Evolutionary conservation across 2,113 vertebrate genomes (phyloP), one percentile per base, ranked within the genome.

Genomic region (Dermatemys mawii): DNA sequence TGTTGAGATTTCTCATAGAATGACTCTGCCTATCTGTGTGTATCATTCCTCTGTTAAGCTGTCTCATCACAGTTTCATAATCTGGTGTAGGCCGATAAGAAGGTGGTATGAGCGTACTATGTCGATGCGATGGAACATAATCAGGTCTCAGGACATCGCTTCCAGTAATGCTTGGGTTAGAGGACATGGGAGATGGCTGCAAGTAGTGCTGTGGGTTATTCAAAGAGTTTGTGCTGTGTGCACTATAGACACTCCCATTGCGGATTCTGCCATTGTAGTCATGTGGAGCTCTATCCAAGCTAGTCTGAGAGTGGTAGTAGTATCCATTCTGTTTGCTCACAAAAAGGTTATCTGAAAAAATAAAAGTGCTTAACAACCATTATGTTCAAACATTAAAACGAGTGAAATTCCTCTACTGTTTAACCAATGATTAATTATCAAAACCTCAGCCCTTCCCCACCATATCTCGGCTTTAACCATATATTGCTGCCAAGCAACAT

Each of bases 301-400:
- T 99, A 86, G 99, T 99, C 98, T 99, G 99, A 78, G 99, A 99
- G 97, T 99, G 99, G 96, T 99, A 99, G 95, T 99, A 99, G 97
- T 98, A 99, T 86, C 99, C 99, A 2, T 99, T 99, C 98, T 99
- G 99, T 96, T 89, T 99, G 98, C 98, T 98, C 97, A 99, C 98
- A 97, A 99, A 99, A 90, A 99, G 98, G 97, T 99, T 99, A 96
- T 99, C 99, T 99, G 98, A 29, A 97, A 95, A 86, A 9, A 86
- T 94, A 89, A 55, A 38, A 63, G 93, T 90, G 81, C 93, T 95
- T 29, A 90, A 96, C 57, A 92, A 50, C 13, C 53, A 90, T 93
- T 95, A 96, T 51, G 78, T 49, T 54, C 53, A 51, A 90, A 67
- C 54, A 93, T 27, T 76, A 85, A 80, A 88, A 11, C n/a, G 46